phyloP scores from a whole-genome alignment of 1,140 invertebrate genomes.

The Drosophila malerkotliana region DNA sequence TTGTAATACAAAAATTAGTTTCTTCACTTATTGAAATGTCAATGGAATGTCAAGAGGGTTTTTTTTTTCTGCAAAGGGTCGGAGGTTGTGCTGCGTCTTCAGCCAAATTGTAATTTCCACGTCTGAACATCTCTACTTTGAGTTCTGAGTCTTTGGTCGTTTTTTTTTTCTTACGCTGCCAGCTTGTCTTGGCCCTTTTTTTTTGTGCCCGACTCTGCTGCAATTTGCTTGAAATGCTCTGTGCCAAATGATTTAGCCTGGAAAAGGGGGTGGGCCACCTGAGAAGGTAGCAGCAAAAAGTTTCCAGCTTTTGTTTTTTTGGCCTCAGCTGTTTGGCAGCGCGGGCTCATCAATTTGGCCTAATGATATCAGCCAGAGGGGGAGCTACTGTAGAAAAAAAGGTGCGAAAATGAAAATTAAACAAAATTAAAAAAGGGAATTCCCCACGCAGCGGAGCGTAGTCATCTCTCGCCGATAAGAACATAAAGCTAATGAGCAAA shows the following conservation, averaged over 20 bases:
- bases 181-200: slow-evolving; percentile 24
- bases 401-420: slow-evolving; percentile 80
- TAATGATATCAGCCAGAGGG: slow-evolving; percentile 69
- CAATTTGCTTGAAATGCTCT: slow-evolving; percentile 80
- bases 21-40: slow-evolving; percentile 82
- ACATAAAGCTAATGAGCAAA: slow-evolving; percentile 57
- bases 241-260: slow-evolving; percentile 78
- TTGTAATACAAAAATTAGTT: slow-evolving; percentile 75
- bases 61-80: neutral
- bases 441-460: slow-evolving; percentile 33
- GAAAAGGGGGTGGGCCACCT: slow-evolving; percentile 12
- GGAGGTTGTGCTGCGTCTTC: slow-evolving; percentile 21
- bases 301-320: slow-evolving; percentile 74
- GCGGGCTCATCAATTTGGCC: slow-evolving; percentile 73
- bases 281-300: slow-evolving; percentile 28
- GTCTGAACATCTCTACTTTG: slow-evolving; percentile 45
- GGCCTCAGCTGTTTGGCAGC: slow-evolving; percentile 67
- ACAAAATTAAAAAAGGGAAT: slow-evolving; percentile 76
- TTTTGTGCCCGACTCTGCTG: slow-evolving; percentile 35
- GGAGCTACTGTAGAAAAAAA: slow-evolving; percentile 37
- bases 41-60: slow-evolving; percentile 64
- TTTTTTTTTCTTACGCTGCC: slow-evolving; percentile 9
- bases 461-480: slow-evolving; percentile 40
- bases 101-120: slow-evolving; percentile 79
- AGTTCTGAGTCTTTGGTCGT: slow-evolving; percentile 6